phyloP scores from a whole-genome alignment of 53 echinoderm and acorn worm species.

The Paracentrotus lividus region DNA sequence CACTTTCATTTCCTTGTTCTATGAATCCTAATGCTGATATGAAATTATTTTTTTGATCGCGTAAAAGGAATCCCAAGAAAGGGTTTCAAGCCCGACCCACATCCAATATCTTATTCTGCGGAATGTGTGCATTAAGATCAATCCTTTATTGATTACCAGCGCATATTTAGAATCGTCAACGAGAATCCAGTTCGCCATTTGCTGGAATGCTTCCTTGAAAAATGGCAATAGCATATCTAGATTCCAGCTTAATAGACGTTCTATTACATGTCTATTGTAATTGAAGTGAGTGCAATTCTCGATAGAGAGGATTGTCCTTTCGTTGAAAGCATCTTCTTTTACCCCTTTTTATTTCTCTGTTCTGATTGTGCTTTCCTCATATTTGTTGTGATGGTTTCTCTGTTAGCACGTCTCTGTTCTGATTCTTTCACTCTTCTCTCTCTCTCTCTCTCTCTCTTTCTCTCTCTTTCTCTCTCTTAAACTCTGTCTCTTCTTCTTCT shows the following conservation, averaged over 20 bases:
- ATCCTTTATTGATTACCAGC: constrained; percentile 39
- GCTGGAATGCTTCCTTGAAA: constrained; percentile 10
- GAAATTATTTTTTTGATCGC: background rate
- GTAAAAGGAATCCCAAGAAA: background rate
- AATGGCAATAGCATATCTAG: background rate
- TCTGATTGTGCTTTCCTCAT: background rate
- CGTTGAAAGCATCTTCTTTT: background rate
- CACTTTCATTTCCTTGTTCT: background rate
- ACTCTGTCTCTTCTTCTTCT: background rate
- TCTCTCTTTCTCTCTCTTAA: background rate
- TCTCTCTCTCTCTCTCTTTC: constrained; percentile 28
- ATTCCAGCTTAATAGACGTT: background rate
- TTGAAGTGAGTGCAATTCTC: background rate
- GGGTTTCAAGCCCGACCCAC: background rate
- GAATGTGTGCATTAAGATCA: background rate
- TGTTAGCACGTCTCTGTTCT: background rate
- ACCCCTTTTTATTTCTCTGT: background rate
- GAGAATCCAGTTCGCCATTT: background rate
- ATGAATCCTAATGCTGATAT: background rate
- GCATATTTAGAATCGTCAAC: background rate
- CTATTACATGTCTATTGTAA: background rate
- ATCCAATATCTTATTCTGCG: background rate
- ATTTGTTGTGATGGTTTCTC: background rate
- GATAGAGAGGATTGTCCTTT: background rate
- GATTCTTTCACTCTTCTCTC: background rate